Percentiles rank a stretch among this genome's conserved stretches.
Evolutionary conservation across 2,797 vertebrate species (phyloP).

Genomic region (Cichlasoma orientale): DNA sequence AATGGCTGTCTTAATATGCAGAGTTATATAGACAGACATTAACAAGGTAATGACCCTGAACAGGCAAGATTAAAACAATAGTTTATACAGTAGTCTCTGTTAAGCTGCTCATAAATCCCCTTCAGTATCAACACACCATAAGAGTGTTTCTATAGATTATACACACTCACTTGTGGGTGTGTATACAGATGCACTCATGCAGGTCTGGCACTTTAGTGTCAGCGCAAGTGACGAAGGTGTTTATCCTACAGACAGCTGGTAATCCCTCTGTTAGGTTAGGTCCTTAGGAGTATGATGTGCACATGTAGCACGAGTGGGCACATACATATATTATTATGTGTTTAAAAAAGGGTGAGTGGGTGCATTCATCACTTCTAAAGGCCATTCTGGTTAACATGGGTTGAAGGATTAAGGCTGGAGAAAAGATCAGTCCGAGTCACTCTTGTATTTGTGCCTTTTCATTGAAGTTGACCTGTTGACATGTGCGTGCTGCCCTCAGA

Average conservation of each 20-base stretch:
- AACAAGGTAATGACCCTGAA: slow-evolving; percentile 68
- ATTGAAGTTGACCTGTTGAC: not conserved
- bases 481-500: not conserved
- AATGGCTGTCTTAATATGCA: slow-evolving; percentile 67
- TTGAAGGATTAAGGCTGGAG: not conserved
- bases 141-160: slow-evolving; percentile 86
- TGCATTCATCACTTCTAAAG: slow-evolving; percentile 18
- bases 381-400: not conserved
- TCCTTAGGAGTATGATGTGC: slow-evolving; percentile 38
- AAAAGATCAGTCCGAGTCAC: not conserved
- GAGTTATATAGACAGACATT: slow-evolving; percentile 67
- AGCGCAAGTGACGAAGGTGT: slow-evolving; percentile 67
- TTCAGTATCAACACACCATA: slow-evolving; percentile 81
- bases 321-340: not conserved
- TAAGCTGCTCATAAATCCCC: slow-evolving; percentile 75
- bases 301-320: not conserved
- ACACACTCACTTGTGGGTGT: slow-evolving; percentile 80
- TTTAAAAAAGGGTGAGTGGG: slow-evolving; percentile 21
- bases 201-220: slow-evolving; percentile 72
- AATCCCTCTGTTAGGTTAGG: slow-evolving; percentile 68
- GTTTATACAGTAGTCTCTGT: slow-evolving; percentile 80
- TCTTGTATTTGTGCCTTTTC: not conserved
- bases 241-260: slow-evolving; percentile 77
- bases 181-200: slow-evolving; percentile 75
- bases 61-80: slow-evolving; percentile 77